Percentiles rank a stretch among this genome's conserved stretches.
Conservation (phyloP, 1,140 invertebrate species). For the Bombus terrestris region DNA sequence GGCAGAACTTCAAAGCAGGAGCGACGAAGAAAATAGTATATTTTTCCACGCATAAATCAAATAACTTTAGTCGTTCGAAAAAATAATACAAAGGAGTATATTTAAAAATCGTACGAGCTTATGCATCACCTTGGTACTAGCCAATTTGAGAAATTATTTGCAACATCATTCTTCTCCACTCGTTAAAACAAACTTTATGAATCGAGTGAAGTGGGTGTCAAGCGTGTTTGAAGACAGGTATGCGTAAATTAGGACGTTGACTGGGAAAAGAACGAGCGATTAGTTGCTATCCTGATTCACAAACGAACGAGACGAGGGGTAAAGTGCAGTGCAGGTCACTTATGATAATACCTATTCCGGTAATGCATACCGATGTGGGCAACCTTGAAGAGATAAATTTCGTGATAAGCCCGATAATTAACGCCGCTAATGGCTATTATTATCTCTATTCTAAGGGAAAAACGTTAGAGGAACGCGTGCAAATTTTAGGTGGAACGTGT, state of each 20-base stretch:
- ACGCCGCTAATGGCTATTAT: slow-evolving; percentile 39
- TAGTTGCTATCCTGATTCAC: neutral
- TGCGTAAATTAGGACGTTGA: neutral
- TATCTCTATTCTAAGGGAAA: slow-evolving; percentile 28
- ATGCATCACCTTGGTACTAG: too few relatives aligned
- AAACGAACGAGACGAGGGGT: neutral
- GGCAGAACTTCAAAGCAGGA: too few relatives aligned
- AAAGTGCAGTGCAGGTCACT: neutral
- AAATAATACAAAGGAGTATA: too few relatives aligned
- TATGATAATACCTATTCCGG: slow-evolving; percentile 17
- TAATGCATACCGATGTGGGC: slow-evolving; percentile 31
- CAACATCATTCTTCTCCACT: too few relatives aligned
- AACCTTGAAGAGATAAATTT: slow-evolving; percentile 50
- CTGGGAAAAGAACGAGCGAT: neutral
- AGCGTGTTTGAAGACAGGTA: neutral
- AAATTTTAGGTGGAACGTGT: slow-evolving; percentile 28
- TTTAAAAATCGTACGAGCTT: too few relatives aligned
- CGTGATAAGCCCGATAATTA: slow-evolving; percentile 48
- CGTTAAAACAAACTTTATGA: too few relatives aligned
- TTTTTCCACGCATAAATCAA: too few relatives aligned
- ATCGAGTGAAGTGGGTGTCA: too few relatives aligned
- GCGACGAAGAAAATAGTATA: too few relatives aligned
- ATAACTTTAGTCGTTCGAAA: too few relatives aligned
- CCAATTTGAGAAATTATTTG: too few relatives aligned
- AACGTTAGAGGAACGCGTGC: slow-evolving; percentile 28